phyloP scores from a whole-genome alignment of 64 coral and sea anemone genomes.

The Pocillopora damicornis region DNA sequence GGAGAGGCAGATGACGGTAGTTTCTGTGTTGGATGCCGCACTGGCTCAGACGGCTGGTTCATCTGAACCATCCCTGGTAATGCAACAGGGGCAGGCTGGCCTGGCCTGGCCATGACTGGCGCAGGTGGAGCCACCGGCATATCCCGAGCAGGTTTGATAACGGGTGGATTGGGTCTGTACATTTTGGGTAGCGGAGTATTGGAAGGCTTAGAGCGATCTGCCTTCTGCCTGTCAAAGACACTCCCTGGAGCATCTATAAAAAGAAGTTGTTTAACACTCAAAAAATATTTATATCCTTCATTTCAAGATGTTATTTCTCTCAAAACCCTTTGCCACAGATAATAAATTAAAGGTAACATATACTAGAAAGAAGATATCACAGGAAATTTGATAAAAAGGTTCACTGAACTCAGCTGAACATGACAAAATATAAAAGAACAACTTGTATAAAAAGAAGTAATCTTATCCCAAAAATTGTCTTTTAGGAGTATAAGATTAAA shows the following conservation, averaged over 20 bases:
- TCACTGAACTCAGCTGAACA: too few species aligned
- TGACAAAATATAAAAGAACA: too few species aligned
- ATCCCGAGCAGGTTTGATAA: constrained; percentile 42
- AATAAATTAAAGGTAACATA: too few species aligned
- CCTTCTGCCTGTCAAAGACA: constrained; percentile 69
- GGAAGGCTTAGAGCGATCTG: constrained; percentile 74
- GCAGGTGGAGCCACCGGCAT: constrained; percentile 55
- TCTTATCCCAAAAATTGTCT: too few species aligned
- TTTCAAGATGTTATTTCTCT: background rate
- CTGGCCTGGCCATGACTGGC: constrained; percentile 65
- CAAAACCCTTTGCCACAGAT: background rate
- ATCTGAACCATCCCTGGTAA: constrained; percentile 81
- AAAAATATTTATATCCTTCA: background rate
- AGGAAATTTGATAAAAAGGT: too few species aligned
- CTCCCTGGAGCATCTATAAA: constrained; percentile 61
- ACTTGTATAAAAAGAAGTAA: too few species aligned
- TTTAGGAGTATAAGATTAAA: too few species aligned
- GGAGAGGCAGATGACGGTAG: constrained; percentile 63
- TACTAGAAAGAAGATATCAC: too few species aligned
- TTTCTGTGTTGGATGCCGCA: constrained; percentile 20
- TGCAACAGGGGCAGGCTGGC: constrained; percentile 83
- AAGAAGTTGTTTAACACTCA: background rate
- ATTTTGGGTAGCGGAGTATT: constrained; percentile 52
- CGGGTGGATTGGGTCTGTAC: constrained; percentile 67
- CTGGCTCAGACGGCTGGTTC: constrained; percentile 40